A percentile compares a stretch with the other conserved stretches of the same genome.
Evolutionary conservation across 2,113 vertebrate genomes (phyloP).

Genomic region (Colius striatus): DNA sequence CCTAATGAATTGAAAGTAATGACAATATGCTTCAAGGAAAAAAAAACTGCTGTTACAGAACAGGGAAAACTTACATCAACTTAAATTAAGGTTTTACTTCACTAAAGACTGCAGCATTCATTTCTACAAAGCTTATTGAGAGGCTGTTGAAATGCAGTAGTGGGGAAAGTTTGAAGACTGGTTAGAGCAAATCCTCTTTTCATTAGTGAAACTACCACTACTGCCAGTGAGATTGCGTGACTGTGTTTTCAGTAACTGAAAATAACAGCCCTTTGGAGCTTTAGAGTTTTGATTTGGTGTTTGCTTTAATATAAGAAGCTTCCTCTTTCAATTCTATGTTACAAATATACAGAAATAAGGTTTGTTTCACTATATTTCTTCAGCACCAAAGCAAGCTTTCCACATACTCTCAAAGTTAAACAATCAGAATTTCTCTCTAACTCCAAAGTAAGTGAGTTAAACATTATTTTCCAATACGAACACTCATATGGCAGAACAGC

Average conservation of each 20-base stretch:
- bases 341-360: background rate
- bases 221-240: background rate
- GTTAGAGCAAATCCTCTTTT: background rate
- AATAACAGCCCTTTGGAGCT: background rate
- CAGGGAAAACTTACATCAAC: background rate
- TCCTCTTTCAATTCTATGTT: background rate
- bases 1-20: background rate
- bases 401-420: background rate
- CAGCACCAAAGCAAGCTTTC: background rate
- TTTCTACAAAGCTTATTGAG: background rate
- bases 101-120: background rate
- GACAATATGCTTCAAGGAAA: background rate
- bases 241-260: background rate
- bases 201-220: background rate
- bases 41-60: background rate
- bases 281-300: rapidly evolving
- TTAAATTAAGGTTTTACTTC: background rate
- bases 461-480: background rate
- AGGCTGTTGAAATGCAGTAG: background rate
- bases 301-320: background rate
- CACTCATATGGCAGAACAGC: background rate
- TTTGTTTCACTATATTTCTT: background rate
- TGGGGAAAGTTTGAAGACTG: background rate
- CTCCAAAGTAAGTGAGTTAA: background rate
- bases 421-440: background rate